Evolutionary conservation across 2,113 vertebrate species (phyloP).

Genomic region (Xiphophorus hellerii): DNA sequence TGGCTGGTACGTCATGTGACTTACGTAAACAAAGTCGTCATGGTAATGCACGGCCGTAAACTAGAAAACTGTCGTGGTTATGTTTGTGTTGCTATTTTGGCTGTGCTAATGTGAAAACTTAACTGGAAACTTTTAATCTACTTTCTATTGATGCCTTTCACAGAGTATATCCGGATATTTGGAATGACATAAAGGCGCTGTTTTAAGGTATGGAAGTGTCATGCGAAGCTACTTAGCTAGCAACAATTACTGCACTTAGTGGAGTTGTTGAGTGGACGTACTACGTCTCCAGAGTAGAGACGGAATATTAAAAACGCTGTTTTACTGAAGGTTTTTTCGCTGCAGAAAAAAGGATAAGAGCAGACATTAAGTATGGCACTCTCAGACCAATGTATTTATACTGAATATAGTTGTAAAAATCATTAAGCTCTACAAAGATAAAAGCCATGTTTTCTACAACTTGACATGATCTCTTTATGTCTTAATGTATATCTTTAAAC

Average conservation of each 20-base stretch:
- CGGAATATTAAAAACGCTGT: neutral
- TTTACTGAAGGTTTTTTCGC: neutral
- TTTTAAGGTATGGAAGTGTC: conserved; percentile 40
- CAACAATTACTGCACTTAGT: neutral
- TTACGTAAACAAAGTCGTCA: conserved; percentile 7
- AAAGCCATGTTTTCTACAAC: neutral
- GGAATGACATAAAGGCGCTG: neutral
- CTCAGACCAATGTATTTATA: too few relatives aligned
- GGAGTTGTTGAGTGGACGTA: neutral
- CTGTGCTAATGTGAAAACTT: neutral
- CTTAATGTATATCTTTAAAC: neutral
- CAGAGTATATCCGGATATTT: neutral
- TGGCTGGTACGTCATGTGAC: conserved; percentile 1
- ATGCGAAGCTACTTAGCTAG: neutral
- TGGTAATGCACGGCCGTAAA: conserved; percentile 30
- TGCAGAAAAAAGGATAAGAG: neutral
- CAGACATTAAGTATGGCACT: neutral
- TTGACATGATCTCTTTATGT: neutral
- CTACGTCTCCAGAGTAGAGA: neutral
- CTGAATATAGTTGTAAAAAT: too few relatives aligned
- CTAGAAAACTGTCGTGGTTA: conserved; percentile 9
- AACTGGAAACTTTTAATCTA: neutral
- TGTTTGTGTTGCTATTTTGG: neutral
- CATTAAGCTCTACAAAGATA: too few relatives aligned
- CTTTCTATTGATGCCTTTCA: neutral